These are phyloP conservation scores for Heliconius melpomene DNA, from an alignment of 1,140 invertebrate species.

Conservation along the genomic window DNA sequence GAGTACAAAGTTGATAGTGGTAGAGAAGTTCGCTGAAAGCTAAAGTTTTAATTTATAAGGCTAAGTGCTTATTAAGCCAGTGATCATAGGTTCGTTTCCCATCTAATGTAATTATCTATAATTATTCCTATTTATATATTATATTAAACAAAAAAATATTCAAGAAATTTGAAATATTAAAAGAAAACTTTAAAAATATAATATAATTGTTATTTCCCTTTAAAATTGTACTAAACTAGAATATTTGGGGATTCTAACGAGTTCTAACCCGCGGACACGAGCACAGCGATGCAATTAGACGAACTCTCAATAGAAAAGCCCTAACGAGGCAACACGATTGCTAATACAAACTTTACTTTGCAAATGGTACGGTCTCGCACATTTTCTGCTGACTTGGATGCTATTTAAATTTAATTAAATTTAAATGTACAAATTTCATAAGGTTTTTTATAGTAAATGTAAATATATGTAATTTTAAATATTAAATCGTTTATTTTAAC, in stretches of 20 bases:
- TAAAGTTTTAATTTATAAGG: too few relatives aligned
- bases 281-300: constrained; percentile 14
- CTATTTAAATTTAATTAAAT: constrained; percentile 23
- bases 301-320: constrained; percentile 28
- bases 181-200: neutral
- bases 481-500: too few relatives aligned
- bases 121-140: too few relatives aligned
- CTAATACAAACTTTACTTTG: constrained; percentile 34
- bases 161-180: neutral
- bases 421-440: neutral
- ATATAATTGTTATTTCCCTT: neutral
- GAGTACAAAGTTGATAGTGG: too few relatives aligned
- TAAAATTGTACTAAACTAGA: neutral
- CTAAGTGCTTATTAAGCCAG: too few relatives aligned
- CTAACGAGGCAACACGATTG: constrained; percentile 35
- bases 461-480: too few relatives aligned
- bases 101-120: too few relatives aligned
- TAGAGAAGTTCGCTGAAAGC: too few relatives aligned
- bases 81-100: too few relatives aligned
- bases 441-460: neutral
- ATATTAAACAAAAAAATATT: neutral
- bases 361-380: constrained; percentile 35
- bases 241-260: neutral
- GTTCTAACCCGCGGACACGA: neutral
- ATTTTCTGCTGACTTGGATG: constrained; percentile 22